Base-by-base conservation (phyloP, 2,888 invertebrate genomes). In the Furcula furcula region DNA sequence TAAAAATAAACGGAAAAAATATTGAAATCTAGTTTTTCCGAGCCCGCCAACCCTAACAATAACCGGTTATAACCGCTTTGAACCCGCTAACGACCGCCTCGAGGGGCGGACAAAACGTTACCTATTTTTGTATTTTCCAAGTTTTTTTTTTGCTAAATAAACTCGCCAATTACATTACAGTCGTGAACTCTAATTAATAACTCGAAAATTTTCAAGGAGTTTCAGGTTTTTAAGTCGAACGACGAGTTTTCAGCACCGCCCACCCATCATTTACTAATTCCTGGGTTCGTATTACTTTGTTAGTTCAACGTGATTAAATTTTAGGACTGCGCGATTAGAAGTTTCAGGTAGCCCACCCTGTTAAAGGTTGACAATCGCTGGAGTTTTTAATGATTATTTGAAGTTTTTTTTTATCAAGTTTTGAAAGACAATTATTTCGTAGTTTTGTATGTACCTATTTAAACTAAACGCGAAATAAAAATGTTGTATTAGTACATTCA, bases 121-220 rank as follows among this genome's bases (percentile, higher is more conserved):
- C n/a, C n/a, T 34, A 35, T 29, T 19, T 35, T 49, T 36, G 16
- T 26, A 3, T 32, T 25, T 27, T 9, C 22, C 25, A 44, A 29
- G 13, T 39, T 34, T 47, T 39, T 32, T 47, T 47, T 48, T 48
- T 32, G 12, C 16, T 16, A 26, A 42, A 41, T 36, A 35, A 22
- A 27, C 39, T 43, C 46, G 36, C 44, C 58, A 56, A 51, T 56
- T 56, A 56, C 19, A 23, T 13, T 20, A 16, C 22, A 40, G 53
- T 46, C 36, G 37, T 29, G 0, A 47, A 41, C 37, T 55, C 46
- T 57, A 54, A 54, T 54, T 57, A 54, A 31, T 57, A 54, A 55
- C 33, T 14, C 30, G 13, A 29, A 25, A 22, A 43, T 57, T 42
- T 34, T 40, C 29, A 38, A 48, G 40, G 44, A 41, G 58, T 55